A percentile compares a stretch with the other conserved stretches of the same genome.
Conservation (phyloP, 2,797 vertebrate genomes). For the Pseudocheirus occidentalis region DNA sequence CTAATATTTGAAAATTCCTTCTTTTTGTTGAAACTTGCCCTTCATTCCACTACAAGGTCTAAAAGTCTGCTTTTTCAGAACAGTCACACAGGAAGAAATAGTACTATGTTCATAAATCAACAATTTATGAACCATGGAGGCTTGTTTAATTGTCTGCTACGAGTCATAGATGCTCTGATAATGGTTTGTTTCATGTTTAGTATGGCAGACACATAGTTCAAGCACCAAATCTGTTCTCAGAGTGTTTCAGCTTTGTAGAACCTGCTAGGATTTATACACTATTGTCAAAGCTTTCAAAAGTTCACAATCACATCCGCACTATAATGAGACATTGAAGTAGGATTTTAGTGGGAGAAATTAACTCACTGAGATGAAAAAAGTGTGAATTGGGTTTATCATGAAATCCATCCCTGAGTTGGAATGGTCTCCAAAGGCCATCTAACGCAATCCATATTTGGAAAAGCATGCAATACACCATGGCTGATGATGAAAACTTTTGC, state of each 20-base stretch:
- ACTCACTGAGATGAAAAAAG: background rate
- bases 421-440: background rate
- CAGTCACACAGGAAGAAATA: background rate
- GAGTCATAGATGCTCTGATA: background rate
- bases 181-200: background rate
- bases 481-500: background rate
- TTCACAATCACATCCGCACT: background rate
- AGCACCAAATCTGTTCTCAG: background rate
- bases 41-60: slow-evolving; percentile 38
- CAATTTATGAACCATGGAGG: background rate
- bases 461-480: background rate
- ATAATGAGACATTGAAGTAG: background rate
- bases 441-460: background rate
- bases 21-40: slow-evolving; percentile 55
- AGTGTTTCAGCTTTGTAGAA: background rate
- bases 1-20: slow-evolving; percentile 52
- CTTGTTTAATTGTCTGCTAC: background rate
- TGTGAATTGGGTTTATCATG: background rate
- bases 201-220: background rate
- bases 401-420: background rate
- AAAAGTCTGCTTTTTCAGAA: background rate
- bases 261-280: background rate
- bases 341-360: background rate
- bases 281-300: background rate
- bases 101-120: background rate